Evolutionary conservation across 2,113 vertebrate genomes (phyloP).

Genomic region (Uria lomvia): DNA sequence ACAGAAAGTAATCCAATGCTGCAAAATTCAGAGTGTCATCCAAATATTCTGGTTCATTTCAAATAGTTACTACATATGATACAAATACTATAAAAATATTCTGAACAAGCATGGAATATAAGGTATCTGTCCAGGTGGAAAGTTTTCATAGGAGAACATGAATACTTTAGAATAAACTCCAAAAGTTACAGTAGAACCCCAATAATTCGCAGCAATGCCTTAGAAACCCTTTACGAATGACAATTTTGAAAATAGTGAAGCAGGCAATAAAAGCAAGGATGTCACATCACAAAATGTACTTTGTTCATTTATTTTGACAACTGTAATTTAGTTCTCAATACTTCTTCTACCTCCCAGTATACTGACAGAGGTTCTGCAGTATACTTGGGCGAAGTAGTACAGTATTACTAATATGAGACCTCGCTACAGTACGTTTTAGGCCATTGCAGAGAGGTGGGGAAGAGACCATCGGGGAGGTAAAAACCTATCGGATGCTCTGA

Average conservation of each 20-base stretch:
- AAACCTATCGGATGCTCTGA: background rate
- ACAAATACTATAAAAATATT: constrained; percentile 57
- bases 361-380: background rate
- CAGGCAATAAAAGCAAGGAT: constrained; percentile 63
- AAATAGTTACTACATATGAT: constrained; percentile 38
- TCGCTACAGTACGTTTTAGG: constrained; percentile 39
- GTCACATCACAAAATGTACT: constrained; percentile 58
- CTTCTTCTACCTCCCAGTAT: constrained; percentile 49
- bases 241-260: constrained; percentile 45
- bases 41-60: constrained; percentile 54
- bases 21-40: constrained; percentile 59
- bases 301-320: constrained; percentile 62
- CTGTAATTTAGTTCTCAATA: constrained; percentile 40
- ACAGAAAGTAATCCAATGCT: constrained; percentile 50
- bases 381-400: constrained; percentile 49
- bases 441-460: constrained; percentile 41
- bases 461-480: background rate
- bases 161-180: constrained; percentile 30
- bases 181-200: constrained; percentile 56
- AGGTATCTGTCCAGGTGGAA: constrained; percentile 21
- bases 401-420: constrained; percentile 13
- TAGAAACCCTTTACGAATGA: constrained; percentile 41
- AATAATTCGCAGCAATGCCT: constrained; percentile 57
- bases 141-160: constrained; percentile 42
- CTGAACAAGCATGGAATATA: constrained; percentile 36